Evolutionary conservation across 2,888 invertebrate species (phyloP).

Genomic region (Eledona agricola): DNA sequence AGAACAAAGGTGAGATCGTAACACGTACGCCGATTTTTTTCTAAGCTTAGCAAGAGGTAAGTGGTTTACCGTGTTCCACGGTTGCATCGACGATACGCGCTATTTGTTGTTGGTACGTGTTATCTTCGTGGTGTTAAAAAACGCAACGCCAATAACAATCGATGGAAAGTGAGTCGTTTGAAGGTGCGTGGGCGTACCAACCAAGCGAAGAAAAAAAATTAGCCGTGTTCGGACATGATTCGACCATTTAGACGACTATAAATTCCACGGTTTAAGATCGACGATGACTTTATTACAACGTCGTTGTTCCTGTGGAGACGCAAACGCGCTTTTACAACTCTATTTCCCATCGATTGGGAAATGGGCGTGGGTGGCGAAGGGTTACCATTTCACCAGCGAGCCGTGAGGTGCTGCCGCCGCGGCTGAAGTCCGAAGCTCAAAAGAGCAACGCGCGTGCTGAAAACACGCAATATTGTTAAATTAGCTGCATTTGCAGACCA

Average conservation of each 20-base stretch:
- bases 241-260: conserved; percentile 47
- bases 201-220: conserved; percentile 33
- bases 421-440: conserved; percentile 12
- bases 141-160: conserved; percentile 13
- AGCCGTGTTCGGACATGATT: conserved; percentile 42
- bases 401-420: conserved; percentile 27
- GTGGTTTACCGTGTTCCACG: conserved; percentile 44
- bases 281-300: conserved; percentile 47
- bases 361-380: conserved; percentile 10
- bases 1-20: conserved; percentile 41
- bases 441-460: conserved; percentile 26
- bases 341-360: conserved; percentile 26
- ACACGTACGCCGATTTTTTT: conserved; percentile 40
- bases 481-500: no score
- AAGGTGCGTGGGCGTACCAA: conserved; percentile 38
- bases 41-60: conserved; percentile 33
- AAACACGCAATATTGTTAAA: no score
- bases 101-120: conserved; percentile 40
- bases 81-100: conserved; percentile 40
- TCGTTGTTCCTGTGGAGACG: conserved; percentile 15
- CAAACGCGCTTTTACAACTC: conserved; percentile 25
- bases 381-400: conserved; percentile 4
- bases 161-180: conserved; percentile 22
- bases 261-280: conserved; percentile 46
- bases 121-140: conserved; percentile 30